Percentiles rank a stretch among this genome's conserved stretches.
phyloP scores from a whole-genome alignment of 1,140 invertebrate species.

The Lerema accius region DNA sequence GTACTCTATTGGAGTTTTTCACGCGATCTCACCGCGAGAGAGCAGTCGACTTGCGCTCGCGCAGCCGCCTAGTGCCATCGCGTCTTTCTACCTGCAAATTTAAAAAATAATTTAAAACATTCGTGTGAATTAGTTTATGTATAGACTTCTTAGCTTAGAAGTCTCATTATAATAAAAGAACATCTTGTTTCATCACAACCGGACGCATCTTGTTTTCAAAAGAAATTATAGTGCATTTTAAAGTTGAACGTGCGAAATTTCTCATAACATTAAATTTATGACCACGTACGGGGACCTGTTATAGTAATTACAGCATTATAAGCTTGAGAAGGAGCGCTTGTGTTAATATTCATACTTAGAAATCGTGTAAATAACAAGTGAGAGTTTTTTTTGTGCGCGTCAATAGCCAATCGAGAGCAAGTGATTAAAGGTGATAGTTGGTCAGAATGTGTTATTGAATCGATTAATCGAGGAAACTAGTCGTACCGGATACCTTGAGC shows the following conservation, averaged over 20 bases:
- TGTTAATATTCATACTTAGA: slow-evolving; percentile 24
- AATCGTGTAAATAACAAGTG: slow-evolving; percentile 34
- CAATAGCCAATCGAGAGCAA: slow-evolving; percentile 20
- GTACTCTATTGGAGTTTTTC: slow-evolving; percentile 71
- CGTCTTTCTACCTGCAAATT: slow-evolving; percentile 36
- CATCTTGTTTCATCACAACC: slow-evolving; percentile 20
- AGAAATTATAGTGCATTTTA: slow-evolving; percentile 13
- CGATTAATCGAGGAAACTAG: slow-evolving; percentile 45
- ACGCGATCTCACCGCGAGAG: slow-evolving; percentile 77
- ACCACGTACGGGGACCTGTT: slow-evolving; percentile 13
- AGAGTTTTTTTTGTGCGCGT: slow-evolving; percentile 22
- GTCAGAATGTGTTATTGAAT: slow-evolving; percentile 36
- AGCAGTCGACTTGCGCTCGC: slow-evolving; percentile 69
- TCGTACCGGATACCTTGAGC: slow-evolving; percentile 62
- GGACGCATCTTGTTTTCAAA: slow-evolving; percentile 10
- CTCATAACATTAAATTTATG: slow-evolving; percentile 14
- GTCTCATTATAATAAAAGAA: slow-evolving; percentile 16
- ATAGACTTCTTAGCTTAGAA: slow-evolving; percentile 9
- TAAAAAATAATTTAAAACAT: slow-evolving; percentile 16
- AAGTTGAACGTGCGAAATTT: slow-evolving; percentile 23
- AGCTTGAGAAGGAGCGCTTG: slow-evolving; percentile 10
- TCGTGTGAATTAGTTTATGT: slow-evolving; percentile 13
- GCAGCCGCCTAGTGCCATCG: slow-evolving; percentile 50
- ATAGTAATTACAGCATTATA: slow-evolving; percentile 18
- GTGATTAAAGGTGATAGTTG: slow-evolving; percentile 31